Evolutionary conservation across 2,888 invertebrate species (phyloP).

Genomic region (Drosophila parthenogenetica): DNA sequence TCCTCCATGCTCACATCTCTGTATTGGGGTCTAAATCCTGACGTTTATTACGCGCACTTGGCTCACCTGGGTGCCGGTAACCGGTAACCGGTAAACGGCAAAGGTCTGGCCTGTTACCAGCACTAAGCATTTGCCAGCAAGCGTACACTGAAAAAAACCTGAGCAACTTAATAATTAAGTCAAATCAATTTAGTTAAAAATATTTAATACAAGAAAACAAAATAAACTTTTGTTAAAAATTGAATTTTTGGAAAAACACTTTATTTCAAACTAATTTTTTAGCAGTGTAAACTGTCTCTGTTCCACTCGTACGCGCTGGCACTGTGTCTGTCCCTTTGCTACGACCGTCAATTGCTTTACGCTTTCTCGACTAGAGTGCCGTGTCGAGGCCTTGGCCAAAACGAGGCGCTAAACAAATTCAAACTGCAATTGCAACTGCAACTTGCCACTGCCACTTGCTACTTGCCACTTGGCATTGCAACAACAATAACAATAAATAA

Average conservation of each 20-base stretch:
- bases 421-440: conserved; percentile 28
- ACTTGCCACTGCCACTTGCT: conserved; percentile 6
- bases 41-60: conserved; percentile 74
- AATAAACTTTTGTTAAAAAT: no score
- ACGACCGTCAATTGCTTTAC: conserved; percentile 61
- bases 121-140: background rate
- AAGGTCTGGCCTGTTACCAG: conserved; percentile 8
- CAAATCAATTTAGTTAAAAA: no score
- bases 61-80: conserved; percentile 37
- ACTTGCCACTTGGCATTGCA: conserved; percentile 17
- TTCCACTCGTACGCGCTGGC: background rate
- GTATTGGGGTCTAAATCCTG: conserved; percentile 62
- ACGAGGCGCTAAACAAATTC: conserved; percentile 57
- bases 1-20: conserved; percentile 9
- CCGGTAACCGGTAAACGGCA: conserved; percentile 25
- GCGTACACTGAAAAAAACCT: background rate
- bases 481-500: conserved; percentile 44
- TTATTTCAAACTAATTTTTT: background rate
- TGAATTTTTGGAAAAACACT: no score
- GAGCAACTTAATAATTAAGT: background rate
- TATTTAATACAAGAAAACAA: no score
- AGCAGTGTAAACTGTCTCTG: background rate
- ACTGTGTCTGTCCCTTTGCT: background rate
- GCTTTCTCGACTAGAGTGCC: conserved; percentile 58
- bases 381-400: conserved; percentile 56